Evolutionary conservation across 2,113 vertebrate species (phyloP).

Genomic region (Oreotragus oreotragus): DNA sequence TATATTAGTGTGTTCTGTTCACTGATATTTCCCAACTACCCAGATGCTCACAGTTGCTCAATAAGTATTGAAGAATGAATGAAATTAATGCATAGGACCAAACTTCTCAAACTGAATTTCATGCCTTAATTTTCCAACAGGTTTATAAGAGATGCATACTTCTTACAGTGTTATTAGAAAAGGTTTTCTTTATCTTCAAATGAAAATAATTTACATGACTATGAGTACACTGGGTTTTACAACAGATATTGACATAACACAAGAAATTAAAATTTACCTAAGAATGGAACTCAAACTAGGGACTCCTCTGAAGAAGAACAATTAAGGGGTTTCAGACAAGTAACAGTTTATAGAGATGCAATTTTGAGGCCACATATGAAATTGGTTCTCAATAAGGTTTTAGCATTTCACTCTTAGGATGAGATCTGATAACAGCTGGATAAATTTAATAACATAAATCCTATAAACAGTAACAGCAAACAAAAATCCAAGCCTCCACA

Average conservation of each 20-base stretch:
- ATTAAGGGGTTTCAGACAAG: neutral
- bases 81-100: neutral
- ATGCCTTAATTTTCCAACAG: neutral
- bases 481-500: neutral
- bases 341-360: neutral
- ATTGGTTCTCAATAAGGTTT: neutral
- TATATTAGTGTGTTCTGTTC: neutral
- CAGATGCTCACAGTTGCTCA: neutral
- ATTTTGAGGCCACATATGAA: neutral
- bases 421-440: neutral
- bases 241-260: neutral
- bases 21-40: neutral
- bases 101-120: neutral
- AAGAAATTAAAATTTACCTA: neutral
- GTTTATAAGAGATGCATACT: neutral
- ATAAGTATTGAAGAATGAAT: neutral
- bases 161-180: neutral
- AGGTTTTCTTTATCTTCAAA: neutral
- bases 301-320: neutral
- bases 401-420: constrained; percentile 16
- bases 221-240: neutral
- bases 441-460: constrained; percentile 15
- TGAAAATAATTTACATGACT: neutral
- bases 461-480: constrained; percentile 33
- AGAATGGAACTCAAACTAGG: neutral